Percentiles rank a stretch among this genome's conserved stretches.
These are phyloP conservation scores for Zophobas morio DNA, from an alignment of 1,140 invertebrate genomes.

Conservation along the genomic window DNA sequence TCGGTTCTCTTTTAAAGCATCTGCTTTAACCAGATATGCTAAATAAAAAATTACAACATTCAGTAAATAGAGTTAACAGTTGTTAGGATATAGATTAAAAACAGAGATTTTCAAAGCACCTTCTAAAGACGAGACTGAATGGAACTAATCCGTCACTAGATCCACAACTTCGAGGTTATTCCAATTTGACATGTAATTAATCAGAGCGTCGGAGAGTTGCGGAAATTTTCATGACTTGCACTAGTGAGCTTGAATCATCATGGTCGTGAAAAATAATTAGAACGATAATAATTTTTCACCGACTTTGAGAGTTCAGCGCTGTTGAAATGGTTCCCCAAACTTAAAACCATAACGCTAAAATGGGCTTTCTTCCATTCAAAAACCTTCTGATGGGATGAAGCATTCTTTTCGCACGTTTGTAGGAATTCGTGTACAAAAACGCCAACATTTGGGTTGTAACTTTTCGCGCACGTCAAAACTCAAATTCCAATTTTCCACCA, in stretches of 20 bases:
- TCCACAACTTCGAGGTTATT: conserved; percentile 7
- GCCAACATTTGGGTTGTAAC: conserved; percentile 65
- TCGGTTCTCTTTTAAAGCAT: conserved; percentile 34
- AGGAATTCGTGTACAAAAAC: conserved; percentile 64
- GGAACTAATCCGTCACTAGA: conserved; percentile 42
- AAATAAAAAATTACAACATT: conserved; percentile 58
- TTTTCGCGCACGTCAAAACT: conserved; percentile 68
- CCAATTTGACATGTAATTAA: conserved; percentile 50
- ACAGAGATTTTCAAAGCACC: conserved; percentile 47
- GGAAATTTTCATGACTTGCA: conserved; percentile 43
- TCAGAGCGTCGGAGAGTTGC: conserved; percentile 39
- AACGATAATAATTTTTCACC: conserved; percentile 58
- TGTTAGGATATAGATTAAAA: conserved; percentile 47
- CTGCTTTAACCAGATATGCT: conserved; percentile 48
- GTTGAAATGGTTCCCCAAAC: conserved; percentile 54
- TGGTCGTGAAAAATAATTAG: conserved; percentile 61
- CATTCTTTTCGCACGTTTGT: conserved; percentile 42
- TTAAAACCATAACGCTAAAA: conserved; percentile 58
- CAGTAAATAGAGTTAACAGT: conserved; percentile 57
- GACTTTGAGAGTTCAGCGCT: conserved; percentile 49
- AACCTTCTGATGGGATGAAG: conserved; percentile 50
- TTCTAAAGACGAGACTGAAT: conserved; percentile 44
- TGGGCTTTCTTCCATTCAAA: conserved; percentile 29
- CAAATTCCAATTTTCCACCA: conserved; percentile 66
- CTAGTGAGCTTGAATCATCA: conserved; percentile 45